These are phyloP conservation scores for Corella eumyota DNA, from an alignment of 23 tunicate species.

Conservation along the genomic window DNA sequence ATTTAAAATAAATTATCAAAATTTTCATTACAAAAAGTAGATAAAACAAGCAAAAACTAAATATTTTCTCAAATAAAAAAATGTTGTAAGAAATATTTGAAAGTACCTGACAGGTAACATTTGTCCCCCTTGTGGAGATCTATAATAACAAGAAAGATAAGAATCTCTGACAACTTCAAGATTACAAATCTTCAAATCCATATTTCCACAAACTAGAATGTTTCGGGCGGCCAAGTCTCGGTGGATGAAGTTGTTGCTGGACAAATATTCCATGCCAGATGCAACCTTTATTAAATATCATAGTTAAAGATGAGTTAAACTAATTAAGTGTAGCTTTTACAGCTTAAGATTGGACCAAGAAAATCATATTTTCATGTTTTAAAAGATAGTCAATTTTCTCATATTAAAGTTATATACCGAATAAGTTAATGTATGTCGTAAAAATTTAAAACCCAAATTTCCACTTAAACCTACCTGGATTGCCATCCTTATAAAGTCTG, in stretches of 20 bases:
- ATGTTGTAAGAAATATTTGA: neutral
- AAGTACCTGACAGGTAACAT: constrained; percentile 85
- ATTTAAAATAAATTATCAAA: neutral
- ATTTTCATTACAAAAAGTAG: neutral
- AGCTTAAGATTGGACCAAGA: no score
- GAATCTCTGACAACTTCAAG: constrained; percentile 86
- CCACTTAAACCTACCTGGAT: constrained; percentile 48
- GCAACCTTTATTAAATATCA: constrained; percentile 37
- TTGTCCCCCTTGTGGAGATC: constrained; percentile 85
- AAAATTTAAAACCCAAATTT: no score
- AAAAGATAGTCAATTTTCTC: no score
- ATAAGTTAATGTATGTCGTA: no score
- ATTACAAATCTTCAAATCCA: constrained; percentile 71
- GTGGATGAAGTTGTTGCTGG: constrained; percentile 62
- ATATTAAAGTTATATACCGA: no score
- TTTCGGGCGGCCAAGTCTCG: constrained; percentile 88
- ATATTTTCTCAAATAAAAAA: neutral
- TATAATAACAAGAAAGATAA: constrained; percentile 72
- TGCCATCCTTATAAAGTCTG: constrained; percentile 75
- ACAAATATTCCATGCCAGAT: constrained; percentile 76
- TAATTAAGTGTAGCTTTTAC: no score
- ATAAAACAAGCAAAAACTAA: neutral
- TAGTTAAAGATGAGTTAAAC: no score
- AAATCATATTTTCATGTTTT: no score
- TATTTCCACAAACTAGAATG: constrained; percentile 65